phyloP scores from a whole-genome alignment of 2,888 invertebrate species.

The Dasypogon diadema region DNA sequence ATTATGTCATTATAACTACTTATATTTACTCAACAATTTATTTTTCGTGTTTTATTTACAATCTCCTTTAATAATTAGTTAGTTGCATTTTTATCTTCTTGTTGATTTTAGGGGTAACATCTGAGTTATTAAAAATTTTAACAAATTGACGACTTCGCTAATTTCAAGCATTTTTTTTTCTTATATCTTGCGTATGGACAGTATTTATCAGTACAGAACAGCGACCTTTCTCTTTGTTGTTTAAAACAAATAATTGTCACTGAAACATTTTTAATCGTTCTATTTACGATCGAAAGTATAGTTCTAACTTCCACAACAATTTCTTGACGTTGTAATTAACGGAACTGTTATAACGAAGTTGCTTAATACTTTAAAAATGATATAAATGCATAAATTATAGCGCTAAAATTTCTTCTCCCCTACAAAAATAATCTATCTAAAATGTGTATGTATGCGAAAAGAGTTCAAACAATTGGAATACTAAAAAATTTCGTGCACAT shows the following conservation, averaged over 20 bases:
- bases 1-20: conserved; percentile 32
- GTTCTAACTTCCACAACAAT: no score
- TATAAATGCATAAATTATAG: no score
- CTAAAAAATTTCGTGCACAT: no score
- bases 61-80: conserved; percentile 43
- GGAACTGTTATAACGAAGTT: no score
- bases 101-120: conserved; percentile 43
- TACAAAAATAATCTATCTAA: no score
- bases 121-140: conserved; percentile 34
- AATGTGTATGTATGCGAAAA: no score
- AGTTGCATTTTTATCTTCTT: conserved; percentile 26
- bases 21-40: conserved; percentile 49
- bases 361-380: no score
- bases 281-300: no score
- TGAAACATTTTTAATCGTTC: not conserved
- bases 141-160: conserved; percentile 48
- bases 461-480: no score
- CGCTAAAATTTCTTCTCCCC: no score
- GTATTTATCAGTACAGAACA: not conserved
- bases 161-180: conserved; percentile 28
- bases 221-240: not conserved
- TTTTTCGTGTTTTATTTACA: conserved; percentile 50
- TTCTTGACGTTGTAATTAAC: no score
- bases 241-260: no score
- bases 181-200: not conserved